Conservation (phyloP, 2,888 invertebrate genomes). For the Gymnosoma rotundatum region DNA sequence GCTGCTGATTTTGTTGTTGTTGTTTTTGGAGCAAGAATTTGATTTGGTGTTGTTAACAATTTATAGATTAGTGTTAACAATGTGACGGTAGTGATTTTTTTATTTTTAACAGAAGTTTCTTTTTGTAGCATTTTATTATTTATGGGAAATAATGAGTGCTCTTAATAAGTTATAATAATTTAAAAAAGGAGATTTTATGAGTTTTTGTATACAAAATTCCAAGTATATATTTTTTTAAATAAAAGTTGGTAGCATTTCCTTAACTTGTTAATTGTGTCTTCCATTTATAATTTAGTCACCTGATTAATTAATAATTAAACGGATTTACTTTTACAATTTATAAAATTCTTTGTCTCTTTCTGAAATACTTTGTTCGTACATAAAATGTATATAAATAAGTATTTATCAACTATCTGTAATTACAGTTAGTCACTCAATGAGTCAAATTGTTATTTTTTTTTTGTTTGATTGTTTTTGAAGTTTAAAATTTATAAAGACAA, state of each 20-base stretch:
- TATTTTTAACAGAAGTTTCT: constrained; percentile 10
- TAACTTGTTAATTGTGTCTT: not conserved
- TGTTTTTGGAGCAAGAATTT: constrained; percentile 46
- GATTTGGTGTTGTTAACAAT: constrained; percentile 61
- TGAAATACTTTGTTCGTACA: not conserved
- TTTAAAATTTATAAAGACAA: constrained; percentile 27
- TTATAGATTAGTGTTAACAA: constrained; percentile 61
- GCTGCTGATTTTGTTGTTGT: constrained; percentile 31
- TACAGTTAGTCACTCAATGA: constrained; percentile 69
- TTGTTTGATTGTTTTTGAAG: constrained; percentile 32
- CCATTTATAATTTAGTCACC: not conserved
- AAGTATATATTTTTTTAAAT: not conserved
- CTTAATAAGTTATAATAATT: constrained; percentile 16
- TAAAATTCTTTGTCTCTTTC: not conserved
- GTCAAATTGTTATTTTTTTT: constrained; percentile 60
- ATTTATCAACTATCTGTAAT: constrained; percentile 33
- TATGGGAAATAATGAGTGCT: constrained; percentile 41
- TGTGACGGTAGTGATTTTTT: constrained; percentile 44
- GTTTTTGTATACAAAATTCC: not conserved
- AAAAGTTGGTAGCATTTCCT: not conserved
- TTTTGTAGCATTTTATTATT: constrained; percentile 14
- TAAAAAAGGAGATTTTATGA: constrained; percentile 6
- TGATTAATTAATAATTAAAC: constrained; percentile 26
- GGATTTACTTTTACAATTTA: constrained; percentile 23
- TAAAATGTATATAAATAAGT: too few species aligned